These are phyloP conservation scores for Pollenia amentaria DNA, from an alignment of 2,888 invertebrate species.

Conservation along the genomic window DNA sequence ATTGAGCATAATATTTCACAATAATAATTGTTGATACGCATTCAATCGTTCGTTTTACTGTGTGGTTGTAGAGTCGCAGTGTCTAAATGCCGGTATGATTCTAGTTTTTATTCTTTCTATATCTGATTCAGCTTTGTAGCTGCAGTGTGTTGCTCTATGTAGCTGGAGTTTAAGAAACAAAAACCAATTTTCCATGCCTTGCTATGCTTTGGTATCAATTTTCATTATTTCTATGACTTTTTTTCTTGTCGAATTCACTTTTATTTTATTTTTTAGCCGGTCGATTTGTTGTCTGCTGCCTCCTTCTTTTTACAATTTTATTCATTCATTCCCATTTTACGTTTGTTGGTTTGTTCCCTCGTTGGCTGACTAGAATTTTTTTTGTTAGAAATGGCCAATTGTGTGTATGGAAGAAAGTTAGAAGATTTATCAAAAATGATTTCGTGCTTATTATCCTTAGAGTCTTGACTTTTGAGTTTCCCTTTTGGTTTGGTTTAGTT, in stretches of 20 bases:
- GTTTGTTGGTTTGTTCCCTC: neutral
- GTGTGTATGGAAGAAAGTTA: slow-evolving; percentile 56
- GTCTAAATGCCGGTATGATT: slow-evolving; percentile 35
- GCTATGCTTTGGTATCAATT: slow-evolving; percentile 74
- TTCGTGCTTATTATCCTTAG: slow-evolving; percentile 72
- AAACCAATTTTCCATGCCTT: slow-evolving; percentile 76
- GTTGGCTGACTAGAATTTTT: slow-evolving; percentile 24
- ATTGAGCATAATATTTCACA: slow-evolving; percentile 65
- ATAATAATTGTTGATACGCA: slow-evolving; percentile 70
- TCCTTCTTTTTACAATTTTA: slow-evolving; percentile 12
- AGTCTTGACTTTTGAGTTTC: slow-evolving; percentile 71
- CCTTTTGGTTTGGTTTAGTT: slow-evolving; percentile 35
- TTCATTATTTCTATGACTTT: slow-evolving; percentile 73
- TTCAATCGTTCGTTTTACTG: slow-evolving; percentile 62
- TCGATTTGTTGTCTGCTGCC: slow-evolving; percentile 62
- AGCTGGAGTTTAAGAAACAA: slow-evolving; percentile 30
- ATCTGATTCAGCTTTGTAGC: neutral
- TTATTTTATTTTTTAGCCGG: slow-evolving; percentile 41
- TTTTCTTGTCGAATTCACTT: slow-evolving; percentile 44
- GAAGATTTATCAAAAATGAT: slow-evolving; percentile 67
- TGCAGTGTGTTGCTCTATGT: neutral
- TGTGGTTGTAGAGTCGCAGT: neutral
- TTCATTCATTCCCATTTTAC: slow-evolving; percentile 39
- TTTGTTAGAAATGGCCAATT: slow-evolving; percentile 50
- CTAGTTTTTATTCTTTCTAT: slow-evolving; percentile 28